Conservation (phyloP, 1,140 invertebrate genomes). For the Mamestra configurata region DNA sequence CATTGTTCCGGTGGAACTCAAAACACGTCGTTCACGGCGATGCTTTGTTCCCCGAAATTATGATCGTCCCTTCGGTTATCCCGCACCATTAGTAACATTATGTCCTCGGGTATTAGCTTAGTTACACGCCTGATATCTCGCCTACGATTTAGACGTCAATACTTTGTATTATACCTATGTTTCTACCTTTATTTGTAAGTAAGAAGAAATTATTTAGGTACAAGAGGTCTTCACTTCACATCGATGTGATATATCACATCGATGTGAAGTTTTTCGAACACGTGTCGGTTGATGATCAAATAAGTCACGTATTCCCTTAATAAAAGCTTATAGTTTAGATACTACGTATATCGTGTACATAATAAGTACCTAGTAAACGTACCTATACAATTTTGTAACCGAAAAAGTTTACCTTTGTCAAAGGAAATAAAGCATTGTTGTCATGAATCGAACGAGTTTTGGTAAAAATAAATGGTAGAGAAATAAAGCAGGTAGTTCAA, state of each 20-base stretch:
- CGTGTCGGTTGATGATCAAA: not conserved
- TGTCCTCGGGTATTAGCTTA: slow-evolving; percentile 66
- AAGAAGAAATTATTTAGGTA: too few species aligned
- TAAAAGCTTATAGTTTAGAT: not conserved
- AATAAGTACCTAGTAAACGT: too few species aligned
- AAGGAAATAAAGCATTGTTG: not conserved
- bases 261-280: too few species aligned
- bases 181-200: not conserved
- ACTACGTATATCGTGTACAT: too few species aligned
- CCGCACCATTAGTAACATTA: slow-evolving; percentile 74
- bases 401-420: not conserved
- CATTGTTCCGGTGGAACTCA: slow-evolving; percentile 68
- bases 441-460: not conserved
- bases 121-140: slow-evolving; percentile 62
- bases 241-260: too few species aligned
- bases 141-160: slow-evolving; percentile 59
- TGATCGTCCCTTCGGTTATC: slow-evolving; percentile 73
- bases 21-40: slow-evolving; percentile 69
- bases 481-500: not conserved
- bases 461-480: not conserved
- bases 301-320: not conserved
- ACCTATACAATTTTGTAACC: not conserved
- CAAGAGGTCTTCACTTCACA: not conserved
- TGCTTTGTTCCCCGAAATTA: slow-evolving; percentile 77
- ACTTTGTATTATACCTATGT: not conserved